These are phyloP conservation scores for Pangasius mekongensis DNA, from an alignment of 2,797 vertebrate species.

Conservation along the genomic window DNA sequence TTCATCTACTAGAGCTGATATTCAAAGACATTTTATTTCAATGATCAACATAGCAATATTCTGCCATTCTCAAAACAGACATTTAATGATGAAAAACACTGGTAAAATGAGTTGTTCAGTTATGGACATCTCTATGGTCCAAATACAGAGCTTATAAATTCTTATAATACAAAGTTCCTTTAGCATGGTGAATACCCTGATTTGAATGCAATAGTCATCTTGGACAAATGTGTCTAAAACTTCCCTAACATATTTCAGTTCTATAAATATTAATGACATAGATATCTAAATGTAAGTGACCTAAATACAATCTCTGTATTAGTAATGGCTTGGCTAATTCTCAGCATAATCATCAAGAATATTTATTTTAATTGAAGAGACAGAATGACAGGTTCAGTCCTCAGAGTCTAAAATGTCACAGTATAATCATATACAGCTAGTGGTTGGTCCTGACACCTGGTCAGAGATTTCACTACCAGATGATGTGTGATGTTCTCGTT, in stretches of 20 bases:
- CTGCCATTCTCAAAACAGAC: background rate
- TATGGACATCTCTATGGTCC: background rate
- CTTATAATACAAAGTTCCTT: background rate
- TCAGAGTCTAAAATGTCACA: conserved; percentile 42
- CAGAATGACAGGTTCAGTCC: background rate
- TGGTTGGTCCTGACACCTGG: conserved; percentile 70
- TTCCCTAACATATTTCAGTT: background rate
- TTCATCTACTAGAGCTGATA: conserved; percentile 31
- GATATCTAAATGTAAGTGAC: too few relatives aligned
- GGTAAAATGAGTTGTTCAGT: background rate
- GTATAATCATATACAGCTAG: conserved; percentile 43
- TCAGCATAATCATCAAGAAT: background rate
- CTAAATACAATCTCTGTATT: background rate
- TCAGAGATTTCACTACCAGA: conserved; percentile 62
- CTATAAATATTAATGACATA: background rate
- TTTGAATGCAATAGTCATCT: background rate
- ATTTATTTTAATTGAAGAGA: background rate
- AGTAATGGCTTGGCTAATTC: background rate
- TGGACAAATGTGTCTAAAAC: background rate
- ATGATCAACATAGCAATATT: conserved; percentile 16
- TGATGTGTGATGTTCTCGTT: conserved; percentile 35
- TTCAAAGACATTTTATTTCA: conserved; percentile 29
- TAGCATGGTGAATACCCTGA: background rate
- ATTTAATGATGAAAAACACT: background rate
- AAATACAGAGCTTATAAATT: background rate